Conservation (phyloP, 2,113 vertebrate species). For the Naja naja region DNA sequence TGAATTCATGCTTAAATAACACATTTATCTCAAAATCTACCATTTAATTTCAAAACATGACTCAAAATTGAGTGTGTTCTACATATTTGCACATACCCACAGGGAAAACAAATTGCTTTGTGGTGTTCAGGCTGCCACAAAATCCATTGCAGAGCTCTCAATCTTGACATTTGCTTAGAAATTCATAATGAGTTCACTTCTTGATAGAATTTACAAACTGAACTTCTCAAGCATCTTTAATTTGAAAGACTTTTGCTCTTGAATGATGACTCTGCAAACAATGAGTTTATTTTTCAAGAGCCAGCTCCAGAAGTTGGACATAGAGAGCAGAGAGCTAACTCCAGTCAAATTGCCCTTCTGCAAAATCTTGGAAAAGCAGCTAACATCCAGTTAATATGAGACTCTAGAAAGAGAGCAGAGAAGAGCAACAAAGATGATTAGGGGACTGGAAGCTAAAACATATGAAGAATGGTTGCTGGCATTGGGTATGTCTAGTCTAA, state of each 20-base stretch:
- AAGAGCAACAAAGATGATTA: too few relatives aligned
- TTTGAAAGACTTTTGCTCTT: background rate
- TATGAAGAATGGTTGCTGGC: too few relatives aligned
- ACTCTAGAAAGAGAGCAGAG: too few relatives aligned
- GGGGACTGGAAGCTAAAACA: too few relatives aligned
- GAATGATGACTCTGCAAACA: background rate
- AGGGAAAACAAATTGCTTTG: background rate
- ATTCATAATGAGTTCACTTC: background rate
- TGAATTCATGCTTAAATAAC: background rate
- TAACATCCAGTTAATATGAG: background rate
- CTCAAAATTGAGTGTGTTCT: background rate
- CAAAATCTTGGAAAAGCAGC: background rate
- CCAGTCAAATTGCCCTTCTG: background rate
- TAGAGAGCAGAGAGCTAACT: background rate
- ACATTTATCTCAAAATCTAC: background rate
- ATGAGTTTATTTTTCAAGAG: background rate
- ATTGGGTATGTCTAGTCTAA: too few relatives aligned
- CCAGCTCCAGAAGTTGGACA: background rate
- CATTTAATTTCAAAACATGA: background rate
- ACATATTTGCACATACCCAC: background rate
- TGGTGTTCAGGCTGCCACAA: background rate
- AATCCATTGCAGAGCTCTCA: background rate
- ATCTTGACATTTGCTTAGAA: background rate
- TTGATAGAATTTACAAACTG: background rate
- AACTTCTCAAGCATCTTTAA: background rate